phyloP scores from a whole-genome alignment of 2,113 vertebrate species.

The Tauraco erythrolophus region DNA sequence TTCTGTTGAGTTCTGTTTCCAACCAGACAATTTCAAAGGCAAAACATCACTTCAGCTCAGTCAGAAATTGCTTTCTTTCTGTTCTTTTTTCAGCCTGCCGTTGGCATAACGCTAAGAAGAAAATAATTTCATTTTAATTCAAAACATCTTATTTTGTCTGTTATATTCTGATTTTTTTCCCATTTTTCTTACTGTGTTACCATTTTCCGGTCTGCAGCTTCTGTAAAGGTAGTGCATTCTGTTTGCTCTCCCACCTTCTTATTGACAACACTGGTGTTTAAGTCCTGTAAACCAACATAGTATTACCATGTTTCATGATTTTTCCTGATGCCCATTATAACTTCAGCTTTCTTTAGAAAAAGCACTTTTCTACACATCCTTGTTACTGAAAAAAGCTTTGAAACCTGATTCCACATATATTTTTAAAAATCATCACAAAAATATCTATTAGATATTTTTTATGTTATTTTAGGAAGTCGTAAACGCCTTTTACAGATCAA shows the following conservation, averaged over 20 bases:
- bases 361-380: background rate
- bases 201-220: background rate
- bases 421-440: background rate
- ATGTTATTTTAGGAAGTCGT: background rate
- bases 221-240: background rate
- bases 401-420: background rate
- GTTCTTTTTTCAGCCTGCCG: background rate
- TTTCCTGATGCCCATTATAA: background rate
- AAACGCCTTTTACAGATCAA: background rate
- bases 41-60: background rate
- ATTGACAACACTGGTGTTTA: background rate
- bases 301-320: background rate
- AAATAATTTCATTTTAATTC: background rate
- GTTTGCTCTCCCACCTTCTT: background rate
- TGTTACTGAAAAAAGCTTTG: background rate
- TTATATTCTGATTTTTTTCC: background rate
- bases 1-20: background rate
- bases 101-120: background rate
- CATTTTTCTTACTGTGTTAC: background rate
- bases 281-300: background rate
- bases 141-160: background rate
- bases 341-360: background rate
- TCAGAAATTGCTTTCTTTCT: background rate
- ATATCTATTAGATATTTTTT: background rate
- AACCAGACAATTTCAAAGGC: background rate